phyloP scores from a whole-genome alignment of 2,113 vertebrate genomes.

The Ammospiza caudacuta region DNA sequence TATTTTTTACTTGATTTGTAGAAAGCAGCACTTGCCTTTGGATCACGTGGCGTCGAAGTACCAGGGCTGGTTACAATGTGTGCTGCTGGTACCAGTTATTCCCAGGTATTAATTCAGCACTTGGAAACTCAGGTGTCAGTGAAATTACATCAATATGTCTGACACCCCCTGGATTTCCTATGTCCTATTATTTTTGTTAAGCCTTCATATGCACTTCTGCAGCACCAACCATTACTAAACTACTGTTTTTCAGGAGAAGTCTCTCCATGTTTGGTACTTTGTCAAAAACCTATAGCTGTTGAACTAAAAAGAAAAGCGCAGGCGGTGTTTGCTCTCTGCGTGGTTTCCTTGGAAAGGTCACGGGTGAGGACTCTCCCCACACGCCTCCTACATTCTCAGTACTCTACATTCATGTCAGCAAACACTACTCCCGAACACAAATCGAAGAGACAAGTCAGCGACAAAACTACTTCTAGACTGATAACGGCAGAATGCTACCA shows the following conservation, averaged over 20 bases:
- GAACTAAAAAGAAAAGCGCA: conserved; percentile 37
- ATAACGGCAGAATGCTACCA: conserved; percentile 71
- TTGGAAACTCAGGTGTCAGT: background rate
- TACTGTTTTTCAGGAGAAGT: conserved; percentile 37
- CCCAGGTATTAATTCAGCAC: background rate
- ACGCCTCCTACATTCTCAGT: conserved; percentile 60
- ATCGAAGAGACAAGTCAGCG: conserved; percentile 66
- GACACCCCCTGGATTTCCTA: background rate
- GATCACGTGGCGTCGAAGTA: background rate
- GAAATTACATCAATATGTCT: background rate
- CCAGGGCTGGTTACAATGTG: background rate
- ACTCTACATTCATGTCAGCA: conserved; percentile 57
- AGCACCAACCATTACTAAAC: conserved; percentile 36
- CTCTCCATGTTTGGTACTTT: conserved; percentile 30
- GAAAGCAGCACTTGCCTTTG: conserved; percentile 47
- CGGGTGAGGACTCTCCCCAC: conserved; percentile 36
- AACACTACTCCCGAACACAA: conserved; percentile 56
- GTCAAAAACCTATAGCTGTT: background rate
- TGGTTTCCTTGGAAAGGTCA: conserved; percentile 52
- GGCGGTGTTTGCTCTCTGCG: conserved; percentile 38
- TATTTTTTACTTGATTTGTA: background rate
- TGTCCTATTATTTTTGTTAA: background rate
- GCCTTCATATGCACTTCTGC: background rate
- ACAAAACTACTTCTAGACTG: conserved; percentile 72
- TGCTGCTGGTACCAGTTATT: background rate